Evolutionary conservation across 2,888 invertebrate species (phyloP), one percentile per base, ranked within the genome.

Genomic region (Apotomis betuletana): DNA sequence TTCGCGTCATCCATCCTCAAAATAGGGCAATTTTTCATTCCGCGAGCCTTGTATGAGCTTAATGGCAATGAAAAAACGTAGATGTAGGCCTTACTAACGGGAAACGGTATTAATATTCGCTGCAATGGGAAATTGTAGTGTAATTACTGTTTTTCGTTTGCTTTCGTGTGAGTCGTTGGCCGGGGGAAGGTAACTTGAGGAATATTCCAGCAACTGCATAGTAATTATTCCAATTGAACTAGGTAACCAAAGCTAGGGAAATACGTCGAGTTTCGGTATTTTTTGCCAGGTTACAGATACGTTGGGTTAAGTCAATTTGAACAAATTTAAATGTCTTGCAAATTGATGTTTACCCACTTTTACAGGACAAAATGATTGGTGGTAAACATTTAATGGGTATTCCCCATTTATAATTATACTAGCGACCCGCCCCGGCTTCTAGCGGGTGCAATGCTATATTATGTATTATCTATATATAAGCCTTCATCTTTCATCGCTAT

Each of bases 1-100:
- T 93, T 93, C 88, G 84, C 88, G 90, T 89, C 94, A 94, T 94
- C 90, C 90, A 93, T 94, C 91, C 90, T 90, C 88, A 89, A 92
- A 92, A 92, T 91, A 88, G 89, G 87, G 90, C 86, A 85, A 92
- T 92, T 92, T 92, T 92, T 93, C 92, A 91, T 91, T 90, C 84
- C 78, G 80, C 85, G 75, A 79, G 77, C 77, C 82, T 83, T 83
- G 78, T 77, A 80, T 85, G 83, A 80, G 82, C 80, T 83, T 82
- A 81, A 85, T 82, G 80, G 80, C 80, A 79, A 81, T 83, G 81
- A 81, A 84, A 83, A 81, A 81, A 80, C 65, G 70, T 70, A 61
- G 65, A 70, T 70, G 55, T 70, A 67, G 65, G 54, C 60, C 65
- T 70, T 54, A 36, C 64, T 70, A 54, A 69, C 68, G 60, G 70